Conservation (phyloP, 2,888 invertebrate species). For the Pyrgus malvae region DNA sequence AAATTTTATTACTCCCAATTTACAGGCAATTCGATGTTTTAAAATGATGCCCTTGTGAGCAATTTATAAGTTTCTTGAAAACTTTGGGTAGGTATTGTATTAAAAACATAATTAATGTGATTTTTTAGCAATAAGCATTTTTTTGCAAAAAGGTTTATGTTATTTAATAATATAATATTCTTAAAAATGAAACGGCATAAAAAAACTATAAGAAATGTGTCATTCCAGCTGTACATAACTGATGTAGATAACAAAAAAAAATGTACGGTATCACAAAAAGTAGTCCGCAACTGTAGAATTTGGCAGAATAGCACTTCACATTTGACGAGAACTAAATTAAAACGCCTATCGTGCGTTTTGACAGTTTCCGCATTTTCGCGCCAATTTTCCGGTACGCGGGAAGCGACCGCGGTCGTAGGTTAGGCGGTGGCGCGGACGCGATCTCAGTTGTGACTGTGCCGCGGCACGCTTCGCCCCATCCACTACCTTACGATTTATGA, state of each 20-base stretch:
- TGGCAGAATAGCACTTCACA: slow-evolving; percentile 39
- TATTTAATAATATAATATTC: too few species aligned
- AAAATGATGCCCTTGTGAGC: slow-evolving; percentile 6
- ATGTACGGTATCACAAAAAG: slow-evolving; percentile 13
- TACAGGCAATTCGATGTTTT: slow-evolving; percentile 7
- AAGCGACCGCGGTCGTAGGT: slow-evolving; percentile 45
- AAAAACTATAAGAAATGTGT: slow-evolving; percentile 18
- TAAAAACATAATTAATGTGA: too few species aligned
- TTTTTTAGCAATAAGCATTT: too few species aligned
- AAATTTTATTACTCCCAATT: slow-evolving; percentile 22
- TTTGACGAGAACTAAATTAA: slow-evolving; percentile 44
- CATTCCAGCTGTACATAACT: slow-evolving; percentile 2
- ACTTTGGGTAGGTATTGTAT: neutral
- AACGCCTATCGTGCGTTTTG: slow-evolving; percentile 53
- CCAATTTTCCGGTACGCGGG: slow-evolving; percentile 68
- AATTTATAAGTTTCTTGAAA: neutral
- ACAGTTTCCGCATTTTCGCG: slow-evolving; percentile 77
- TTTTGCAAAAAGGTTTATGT: too few species aligned
- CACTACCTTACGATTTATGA: slow-evolving; percentile 68
- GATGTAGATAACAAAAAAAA: neutral
- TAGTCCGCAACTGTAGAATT: slow-evolving; percentile 3
- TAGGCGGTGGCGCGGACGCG: slow-evolving; percentile 55
- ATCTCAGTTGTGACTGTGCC: slow-evolving; percentile 65
- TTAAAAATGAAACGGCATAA: neutral
- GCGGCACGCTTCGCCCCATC: slow-evolving; percentile 55